Base-by-base conservation (phyloP, 2,888 invertebrate genomes). In the Aleiodes leptofemur region DNA sequence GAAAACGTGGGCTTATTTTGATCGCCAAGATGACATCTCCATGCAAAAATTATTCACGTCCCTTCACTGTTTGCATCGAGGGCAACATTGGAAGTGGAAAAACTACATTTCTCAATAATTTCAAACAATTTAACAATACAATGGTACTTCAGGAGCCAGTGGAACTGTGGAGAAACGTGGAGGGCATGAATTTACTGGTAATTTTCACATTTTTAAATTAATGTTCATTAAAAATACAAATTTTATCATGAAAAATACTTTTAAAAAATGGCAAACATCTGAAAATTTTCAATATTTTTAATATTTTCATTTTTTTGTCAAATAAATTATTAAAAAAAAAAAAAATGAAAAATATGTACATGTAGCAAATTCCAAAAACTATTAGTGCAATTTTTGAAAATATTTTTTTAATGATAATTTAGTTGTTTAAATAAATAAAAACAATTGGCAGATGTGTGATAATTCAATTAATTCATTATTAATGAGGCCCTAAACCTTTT, bases 31-130 rank as follows among this genome's bases (percentile, higher is more conserved):
- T 80, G 79, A 34, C 78, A 2, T 79, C 81, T 3, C 76, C 81
- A 9, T 72, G 59, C 23, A 84, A 83, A 73, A 70, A 75, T 23
- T 76, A 73, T 82, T 77, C 90, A 80, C 93, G 93, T 80, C 95
- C 95, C 0, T 95, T 95, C 85, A 96, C 96, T 0, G 95, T 97
- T 29, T 92, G 95, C 55, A 94, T 97, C 48, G 97, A 97, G 87
- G 97, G 97, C 34, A 97, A 97, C 88, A 96, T 97, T 84, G 97
- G 97, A 34, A 95, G 96, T 86, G 97, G 97, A 0, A 97, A 97
- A 91, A 96, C 97, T 1, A 96, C 96, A 7, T 96, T 96, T 87
- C 88, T 97, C 14, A 94, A 95, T 85, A 93, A 96, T 90, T 96
- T 96, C 86, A 91, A 93, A 71, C 92, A 94, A 83, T 94, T 93